These are phyloP conservation scores for Rhabdornis inornatus DNA, from an alignment of 2,113 vertebrate genomes.

Conservation along the genomic window DNA sequence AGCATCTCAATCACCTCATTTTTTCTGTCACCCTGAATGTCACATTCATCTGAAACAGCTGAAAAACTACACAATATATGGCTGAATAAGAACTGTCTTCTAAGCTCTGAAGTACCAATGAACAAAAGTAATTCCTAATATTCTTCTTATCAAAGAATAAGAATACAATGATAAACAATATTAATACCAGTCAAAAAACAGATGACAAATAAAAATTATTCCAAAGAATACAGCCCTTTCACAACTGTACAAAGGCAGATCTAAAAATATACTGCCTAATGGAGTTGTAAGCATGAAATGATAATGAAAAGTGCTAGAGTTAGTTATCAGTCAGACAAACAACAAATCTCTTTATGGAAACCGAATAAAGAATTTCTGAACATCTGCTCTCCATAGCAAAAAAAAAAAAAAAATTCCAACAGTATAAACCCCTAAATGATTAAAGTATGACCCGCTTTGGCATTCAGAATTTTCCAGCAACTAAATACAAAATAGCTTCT, in stretches of 20 bases:
- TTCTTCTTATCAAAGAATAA: neutral
- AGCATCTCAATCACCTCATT: neutral
- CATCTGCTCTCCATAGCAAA: slow-evolving; percentile 8
- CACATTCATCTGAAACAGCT: neutral
- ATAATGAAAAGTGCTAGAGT: neutral
- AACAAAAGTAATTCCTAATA: neutral
- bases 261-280: neutral
- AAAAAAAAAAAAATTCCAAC: neutral
- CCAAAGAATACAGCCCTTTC: neutral
- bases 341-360: neutral
- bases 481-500: slow-evolving; percentile 34
- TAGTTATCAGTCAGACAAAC: neutral
- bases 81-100: neutral
- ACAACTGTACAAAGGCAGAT: neutral
- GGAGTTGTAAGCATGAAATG: neutral
- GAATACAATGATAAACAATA: neutral
- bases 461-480: slow-evolving; percentile 42
- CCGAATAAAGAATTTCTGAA: neutral
- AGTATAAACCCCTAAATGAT: neutral
- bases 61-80: neutral
- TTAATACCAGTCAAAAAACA: neutral
- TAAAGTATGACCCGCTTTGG: slow-evolving; percentile 1
- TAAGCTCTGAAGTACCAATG: neutral
- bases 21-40: neutral
- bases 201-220: neutral